Evolutionary conservation across 2,888 invertebrate species (phyloP), one percentile per base, ranked within the genome.

Genomic region (Drosophila quasianomalipes): DNA sequence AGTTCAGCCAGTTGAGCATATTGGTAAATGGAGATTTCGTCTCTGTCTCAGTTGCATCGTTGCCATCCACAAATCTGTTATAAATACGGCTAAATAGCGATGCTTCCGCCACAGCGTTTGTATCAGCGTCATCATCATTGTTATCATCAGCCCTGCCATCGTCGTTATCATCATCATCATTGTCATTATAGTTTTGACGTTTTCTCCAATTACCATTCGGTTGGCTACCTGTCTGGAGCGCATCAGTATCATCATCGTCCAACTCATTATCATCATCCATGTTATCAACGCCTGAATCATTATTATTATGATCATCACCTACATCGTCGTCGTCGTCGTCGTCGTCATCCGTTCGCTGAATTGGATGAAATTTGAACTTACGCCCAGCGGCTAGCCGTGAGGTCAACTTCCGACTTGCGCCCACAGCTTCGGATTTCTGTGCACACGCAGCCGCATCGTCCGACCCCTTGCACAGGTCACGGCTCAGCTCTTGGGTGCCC

Each of bases 281-380:
- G 57, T 82, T 79, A 19, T 69, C 62, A 44, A 77, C 76, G 10
- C 83, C 79, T 30, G 31, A 28, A 16, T 59, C 58, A 10, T 57
- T 33, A 10, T 61, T 41, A n/a, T 69, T 31, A 4, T 51, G 47
- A 33, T 58, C 35, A 16, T 59, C 49, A 2, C 28, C 49, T 0
- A 41, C 52, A 10, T 60, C 30, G 1, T 54, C 55, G 16, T 62
- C 35, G 35, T 51, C 52, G 7, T 79, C 78, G n/a, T 84, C 80
- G 26, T 47, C 53, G 6, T 85, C 82, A 2, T 80, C 84, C 77
- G 63, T 66, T 58, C 92, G 91, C 67, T 90, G 88, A 54, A 93
- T 89, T 87, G 92, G 92, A 70, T 90, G 92, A 83, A 93, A 93
- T 76, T 92, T 92, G 58, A 92, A 92, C 76, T 91, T 92, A 47